phyloP scores from a whole-genome alignment of 1,140 invertebrate species.

The Eriosoma lanigerum region DNA sequence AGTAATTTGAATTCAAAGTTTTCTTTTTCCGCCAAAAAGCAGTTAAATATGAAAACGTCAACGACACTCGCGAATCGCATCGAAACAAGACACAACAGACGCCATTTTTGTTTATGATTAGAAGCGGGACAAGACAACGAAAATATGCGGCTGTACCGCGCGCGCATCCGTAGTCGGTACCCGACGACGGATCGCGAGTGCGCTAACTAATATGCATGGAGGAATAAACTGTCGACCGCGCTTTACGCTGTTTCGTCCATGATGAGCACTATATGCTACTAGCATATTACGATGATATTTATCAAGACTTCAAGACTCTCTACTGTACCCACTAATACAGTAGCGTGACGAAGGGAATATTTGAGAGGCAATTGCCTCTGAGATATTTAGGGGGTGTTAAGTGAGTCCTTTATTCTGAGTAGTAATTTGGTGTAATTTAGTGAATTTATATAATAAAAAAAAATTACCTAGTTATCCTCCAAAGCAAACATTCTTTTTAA shows the following conservation, averaged over 20 bases:
- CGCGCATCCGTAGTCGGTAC: slow-evolving; percentile 35
- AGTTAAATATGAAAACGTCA: slow-evolving; percentile 34
- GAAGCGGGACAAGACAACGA: slow-evolving; percentile 51
- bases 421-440: too few species aligned
- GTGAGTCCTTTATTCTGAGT: too few species aligned
- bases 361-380: too few species aligned
- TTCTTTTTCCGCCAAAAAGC: background rate
- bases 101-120: slow-evolving; percentile 52
- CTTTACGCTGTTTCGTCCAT: background rate
- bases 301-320: too few species aligned
- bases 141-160: slow-evolving; percentile 37
- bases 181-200: slow-evolving; percentile 8
- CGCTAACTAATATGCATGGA: slow-evolving; percentile 41
- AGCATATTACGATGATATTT: too few species aligned
- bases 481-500: too few species aligned
- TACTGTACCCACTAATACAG: too few species aligned
- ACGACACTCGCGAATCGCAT: slow-evolving; percentile 37
- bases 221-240: background rate
- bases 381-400: too few species aligned
- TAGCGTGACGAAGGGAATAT: too few species aligned
- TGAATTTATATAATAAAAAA: too few species aligned
- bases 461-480: too few species aligned
- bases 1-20: background rate
- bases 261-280: too few species aligned
- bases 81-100: slow-evolving; percentile 35